phyloP scores from a whole-genome alignment of 2,888 invertebrate species.

The Cephus runcator region DNA sequence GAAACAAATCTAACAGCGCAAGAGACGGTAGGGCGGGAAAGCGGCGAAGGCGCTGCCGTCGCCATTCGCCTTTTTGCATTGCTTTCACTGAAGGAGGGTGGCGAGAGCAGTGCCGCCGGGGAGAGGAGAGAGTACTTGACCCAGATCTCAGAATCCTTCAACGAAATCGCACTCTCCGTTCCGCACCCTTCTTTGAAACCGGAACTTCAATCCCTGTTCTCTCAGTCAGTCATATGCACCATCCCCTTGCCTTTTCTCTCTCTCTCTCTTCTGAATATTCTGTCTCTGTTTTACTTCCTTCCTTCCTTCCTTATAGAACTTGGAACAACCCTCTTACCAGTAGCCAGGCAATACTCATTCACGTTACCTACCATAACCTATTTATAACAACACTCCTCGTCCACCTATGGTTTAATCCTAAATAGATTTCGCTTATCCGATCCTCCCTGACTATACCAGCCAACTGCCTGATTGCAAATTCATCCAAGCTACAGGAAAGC shows the following conservation, averaged over 20 bases:
- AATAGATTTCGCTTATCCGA: conserved; percentile 19
- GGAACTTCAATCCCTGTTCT: not conserved
- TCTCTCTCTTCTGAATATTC: no score
- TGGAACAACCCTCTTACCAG: not conserved
- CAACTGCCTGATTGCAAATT: conserved; percentile 30
- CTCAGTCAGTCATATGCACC: not conserved
- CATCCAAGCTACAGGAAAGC: conserved; percentile 24
- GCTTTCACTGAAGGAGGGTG: conserved; percentile 13
- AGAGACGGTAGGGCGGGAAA: not conserved
- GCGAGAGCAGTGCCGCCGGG: conserved; percentile 1
- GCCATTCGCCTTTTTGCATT: conserved; percentile 13
- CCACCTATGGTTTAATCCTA: conserved; percentile 19
- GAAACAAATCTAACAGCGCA: conserved; percentile 15
- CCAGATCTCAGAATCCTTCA: conserved; percentile 32
- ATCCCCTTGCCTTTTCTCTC: not conserved
- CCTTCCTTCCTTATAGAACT: not conserved
- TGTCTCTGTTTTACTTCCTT: no score
- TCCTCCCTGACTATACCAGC: conserved; percentile 20
- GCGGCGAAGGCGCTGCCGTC: conserved; percentile 10
- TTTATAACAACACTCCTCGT: not conserved
- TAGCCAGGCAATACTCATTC: not conserved
- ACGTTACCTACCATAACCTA: not conserved
- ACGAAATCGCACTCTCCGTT: conserved; percentile 23
- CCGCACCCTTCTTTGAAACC: not conserved
- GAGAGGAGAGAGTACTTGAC: conserved; percentile 30